Evolutionary conservation across 2,797 vertebrate genomes (phyloP), one percentile per base, ranked within the genome.

Genomic region (Enteromius viviparus): DNA sequence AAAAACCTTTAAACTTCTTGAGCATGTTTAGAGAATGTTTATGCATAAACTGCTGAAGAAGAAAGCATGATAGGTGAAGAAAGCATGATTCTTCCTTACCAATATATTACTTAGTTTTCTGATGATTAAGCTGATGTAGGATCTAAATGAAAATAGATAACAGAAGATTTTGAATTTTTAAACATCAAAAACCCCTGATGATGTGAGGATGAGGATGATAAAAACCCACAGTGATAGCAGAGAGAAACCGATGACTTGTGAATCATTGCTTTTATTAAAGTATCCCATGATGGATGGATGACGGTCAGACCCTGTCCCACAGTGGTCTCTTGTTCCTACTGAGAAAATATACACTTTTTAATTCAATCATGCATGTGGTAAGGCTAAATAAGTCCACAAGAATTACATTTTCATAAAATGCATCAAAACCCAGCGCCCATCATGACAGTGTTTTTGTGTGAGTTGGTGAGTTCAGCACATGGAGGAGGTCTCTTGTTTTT

Each of bases 221-320:
- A 82, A 82, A 76, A 70, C 42, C 60, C 81, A 69, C 29, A 23
- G 51, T 83, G 29, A 64, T 19, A 34, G 15, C 60, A 32, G 78
- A 79, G 77, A 74, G 69, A 70, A 76, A 76, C 47, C 71, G 69
- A 37, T 80, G 77, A 83, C 17, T 51, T 26, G 37, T 76, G 15
- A 75, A 81, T 85, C 64, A 85, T 75, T 84, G 75, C 65, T 82
- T 34, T 77, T 82, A 86, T 65, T 86, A 85, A 86, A 84, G 66
- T 80, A 45, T 83, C 64, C 26, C 71, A 78, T 84, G 83, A 88
- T 83, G 76, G 76, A 64, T 81, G 80, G 70, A 74, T 21, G 32
- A 26, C 15, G 26, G 17, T 45, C 66, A 45, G 12, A 49, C 19
- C 23, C 14, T 60, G 23, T 58, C 3, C 10, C 78, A 37, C 8